Evolutionary conservation across 2,113 vertebrate genomes (phyloP).

Genomic region (Polyodon spathula): DNA sequence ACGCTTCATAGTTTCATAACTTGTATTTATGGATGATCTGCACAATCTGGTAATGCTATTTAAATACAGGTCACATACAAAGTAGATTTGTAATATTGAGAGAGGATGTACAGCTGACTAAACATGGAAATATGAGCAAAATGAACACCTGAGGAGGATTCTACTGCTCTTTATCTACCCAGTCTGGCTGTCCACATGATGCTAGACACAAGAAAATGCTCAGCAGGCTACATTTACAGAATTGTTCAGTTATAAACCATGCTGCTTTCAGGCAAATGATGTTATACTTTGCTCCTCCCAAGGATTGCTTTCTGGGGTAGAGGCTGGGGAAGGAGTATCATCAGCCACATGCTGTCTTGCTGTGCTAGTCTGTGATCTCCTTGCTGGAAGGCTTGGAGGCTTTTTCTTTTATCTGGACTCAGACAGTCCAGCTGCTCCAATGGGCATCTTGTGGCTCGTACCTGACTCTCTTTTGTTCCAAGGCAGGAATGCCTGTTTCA

Average conservation of each 20-base stretch:
- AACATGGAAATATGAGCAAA: neutral
- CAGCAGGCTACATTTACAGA: conserved; percentile 25
- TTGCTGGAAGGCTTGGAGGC: conserved; percentile 37
- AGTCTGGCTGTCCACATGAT: neutral
- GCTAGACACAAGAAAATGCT: conserved; percentile 26
- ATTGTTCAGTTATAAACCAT: conserved; percentile 34
- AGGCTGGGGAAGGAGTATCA: conserved; percentile 49
- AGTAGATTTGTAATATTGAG: too few species aligned
- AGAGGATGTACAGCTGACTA: too few species aligned
- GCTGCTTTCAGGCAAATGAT: conserved; percentile 52
- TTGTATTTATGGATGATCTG: too few species aligned
- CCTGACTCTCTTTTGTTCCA: conserved; percentile 47
- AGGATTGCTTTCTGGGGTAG: conserved; percentile 63
- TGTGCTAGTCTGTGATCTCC: conserved; percentile 31
- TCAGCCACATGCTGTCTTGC: conserved; percentile 39
- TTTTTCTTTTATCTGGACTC: conserved; percentile 18
- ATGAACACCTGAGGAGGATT: conserved; percentile 5
- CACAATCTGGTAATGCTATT: too few species aligned
- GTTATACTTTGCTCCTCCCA: conserved; percentile 42
- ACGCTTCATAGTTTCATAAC: too few species aligned
- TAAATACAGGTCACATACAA: too few species aligned
- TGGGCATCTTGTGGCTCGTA: conserved; percentile 42
- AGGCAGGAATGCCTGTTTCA: conserved; percentile 34
- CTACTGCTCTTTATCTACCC: neutral
- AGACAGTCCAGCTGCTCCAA: conserved; percentile 48